Percentiles rank a stretch among this genome's conserved stretches.
phyloP scores from a whole-genome alignment of 1,140 invertebrate genomes.

The Centruroides sculpturatus region DNA sequence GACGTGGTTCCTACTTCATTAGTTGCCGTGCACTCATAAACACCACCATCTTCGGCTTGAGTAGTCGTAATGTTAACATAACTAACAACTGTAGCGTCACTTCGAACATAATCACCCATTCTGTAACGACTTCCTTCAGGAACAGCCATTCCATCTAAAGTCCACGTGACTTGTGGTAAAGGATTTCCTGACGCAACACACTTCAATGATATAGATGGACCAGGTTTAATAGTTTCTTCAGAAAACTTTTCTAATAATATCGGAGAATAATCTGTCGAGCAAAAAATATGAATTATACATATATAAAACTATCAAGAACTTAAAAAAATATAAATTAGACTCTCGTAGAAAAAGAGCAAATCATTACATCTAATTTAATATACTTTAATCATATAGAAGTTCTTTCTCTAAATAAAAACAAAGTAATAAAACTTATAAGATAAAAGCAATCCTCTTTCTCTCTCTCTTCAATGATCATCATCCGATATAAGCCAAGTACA shows the following conservation, averaged over 20 bases:
- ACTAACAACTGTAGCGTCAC: constrained; percentile 23
- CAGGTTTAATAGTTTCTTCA: constrained; percentile 65
- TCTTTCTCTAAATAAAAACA: too few relatives aligned
- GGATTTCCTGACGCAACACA: constrained; percentile 70
- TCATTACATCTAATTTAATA: too few relatives aligned
- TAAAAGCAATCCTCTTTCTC: too few relatives aligned
- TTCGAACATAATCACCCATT: constrained; percentile 19
- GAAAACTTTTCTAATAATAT: constrained; percentile 63
- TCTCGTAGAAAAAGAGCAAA: too few relatives aligned
- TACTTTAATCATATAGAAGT: too few relatives aligned
- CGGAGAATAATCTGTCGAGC: constrained; percentile 56
- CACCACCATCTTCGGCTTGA: constrained; percentile 27
- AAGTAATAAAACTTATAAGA: too few relatives aligned
- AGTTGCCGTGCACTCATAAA: constrained; percentile 27
- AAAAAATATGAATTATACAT: constrained; percentile 1
- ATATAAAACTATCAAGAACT: neutral
- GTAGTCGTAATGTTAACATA: constrained; percentile 31
- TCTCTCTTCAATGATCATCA: too few relatives aligned
- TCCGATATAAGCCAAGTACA: too few relatives aligned
- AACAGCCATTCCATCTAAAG: constrained; percentile 28
- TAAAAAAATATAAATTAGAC: too few relatives aligned
- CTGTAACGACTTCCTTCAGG: constrained; percentile 21
- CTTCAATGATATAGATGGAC: constrained; percentile 65
- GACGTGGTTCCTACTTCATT: constrained; percentile 26
- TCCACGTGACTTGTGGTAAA: constrained; percentile 41